phyloP scores from a whole-genome alignment of 2,888 invertebrate species.

The Aporophyla lueneburgensis region DNA sequence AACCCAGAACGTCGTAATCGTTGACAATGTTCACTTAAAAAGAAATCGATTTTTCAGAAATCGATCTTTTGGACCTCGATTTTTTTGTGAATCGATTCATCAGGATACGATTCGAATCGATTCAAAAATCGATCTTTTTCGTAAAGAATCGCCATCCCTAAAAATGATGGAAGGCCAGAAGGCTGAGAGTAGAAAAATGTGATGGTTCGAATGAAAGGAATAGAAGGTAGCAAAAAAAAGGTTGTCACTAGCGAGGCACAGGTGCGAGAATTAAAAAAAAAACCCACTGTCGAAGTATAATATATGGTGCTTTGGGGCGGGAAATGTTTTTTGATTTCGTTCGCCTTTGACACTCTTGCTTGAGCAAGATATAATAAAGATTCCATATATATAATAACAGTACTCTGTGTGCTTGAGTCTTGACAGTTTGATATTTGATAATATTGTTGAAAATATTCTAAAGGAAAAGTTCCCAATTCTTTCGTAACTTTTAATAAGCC shows the following conservation, averaged over 20 bases:
- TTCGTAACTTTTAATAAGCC: background rate
- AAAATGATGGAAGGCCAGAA: background rate
- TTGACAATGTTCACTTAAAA: no score
- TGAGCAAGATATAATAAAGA: no score
- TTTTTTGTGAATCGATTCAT: no score
- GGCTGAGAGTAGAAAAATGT: background rate
- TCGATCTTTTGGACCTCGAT: no score
- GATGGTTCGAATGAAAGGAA: background rate
- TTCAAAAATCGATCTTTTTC: no score
- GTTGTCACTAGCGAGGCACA: background rate
- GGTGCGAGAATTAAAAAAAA: conserved; percentile 18
- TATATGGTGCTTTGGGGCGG: no score
- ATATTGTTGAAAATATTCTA: background rate
- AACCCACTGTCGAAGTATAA: background rate
- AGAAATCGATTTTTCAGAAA: no score
- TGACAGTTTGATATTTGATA: background rate
- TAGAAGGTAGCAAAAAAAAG: background rate
- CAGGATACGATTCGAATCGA: no score
- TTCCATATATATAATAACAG: no score
- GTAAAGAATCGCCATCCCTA: no score
- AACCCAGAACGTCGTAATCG: no score
- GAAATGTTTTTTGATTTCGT: background rate
- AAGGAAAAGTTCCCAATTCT: background rate
- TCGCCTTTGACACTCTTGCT: conserved; percentile 24
- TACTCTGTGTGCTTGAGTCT: no score